Conservation (phyloP, 2,888 invertebrate species). For the Chloroclystis v-ata region DNA sequence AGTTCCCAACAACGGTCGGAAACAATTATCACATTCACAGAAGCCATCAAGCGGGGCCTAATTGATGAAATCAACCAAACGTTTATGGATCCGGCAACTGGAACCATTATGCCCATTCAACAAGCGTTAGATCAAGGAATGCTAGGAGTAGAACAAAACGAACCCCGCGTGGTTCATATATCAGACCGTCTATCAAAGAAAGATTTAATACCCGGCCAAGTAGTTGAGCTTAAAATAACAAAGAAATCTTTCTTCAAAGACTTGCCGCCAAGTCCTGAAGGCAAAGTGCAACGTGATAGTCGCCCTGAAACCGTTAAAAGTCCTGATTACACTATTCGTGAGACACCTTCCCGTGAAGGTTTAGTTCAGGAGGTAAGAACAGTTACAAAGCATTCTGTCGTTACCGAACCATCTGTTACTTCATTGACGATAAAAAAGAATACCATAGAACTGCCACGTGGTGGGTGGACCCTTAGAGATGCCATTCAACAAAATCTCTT, state of each 20-base stretch:
- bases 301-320: slow-evolving; percentile 79
- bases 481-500: slow-evolving; percentile 90
- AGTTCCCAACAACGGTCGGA: slow-evolving; percentile 77
- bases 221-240: slow-evolving; percentile 73
- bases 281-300: slow-evolving; percentile 70
- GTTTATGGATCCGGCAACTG: slow-evolving; percentile 86
- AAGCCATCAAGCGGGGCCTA: slow-evolving; percentile 86
- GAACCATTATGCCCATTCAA: slow-evolving; percentile 84
- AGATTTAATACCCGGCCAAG: slow-evolving; percentile 66
- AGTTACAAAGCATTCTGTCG: slow-evolving; percentile 59
- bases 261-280: slow-evolving; percentile 64
- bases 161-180: slow-evolving; percentile 59
- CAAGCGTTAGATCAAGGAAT: slow-evolving; percentile 87
- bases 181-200: slow-evolving; percentile 60
- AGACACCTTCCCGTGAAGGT: slow-evolving; percentile 42
- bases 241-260: slow-evolving; percentile 74
- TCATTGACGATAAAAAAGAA: slow-evolving; percentile 80
- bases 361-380: slow-evolving; percentile 56
- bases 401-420: slow-evolving; percentile 70
- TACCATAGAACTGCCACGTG: slow-evolving; percentile 87
- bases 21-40: slow-evolving; percentile 84
- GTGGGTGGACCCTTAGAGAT: slow-evolving; percentile 89
- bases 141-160: slow-evolving; percentile 80
- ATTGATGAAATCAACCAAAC: slow-evolving; percentile 88
- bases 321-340: slow-evolving; percentile 65